These are phyloP conservation scores for Solen grandis DNA, from an alignment of 1,140 invertebrate species.

Conservation along the genomic window DNA sequence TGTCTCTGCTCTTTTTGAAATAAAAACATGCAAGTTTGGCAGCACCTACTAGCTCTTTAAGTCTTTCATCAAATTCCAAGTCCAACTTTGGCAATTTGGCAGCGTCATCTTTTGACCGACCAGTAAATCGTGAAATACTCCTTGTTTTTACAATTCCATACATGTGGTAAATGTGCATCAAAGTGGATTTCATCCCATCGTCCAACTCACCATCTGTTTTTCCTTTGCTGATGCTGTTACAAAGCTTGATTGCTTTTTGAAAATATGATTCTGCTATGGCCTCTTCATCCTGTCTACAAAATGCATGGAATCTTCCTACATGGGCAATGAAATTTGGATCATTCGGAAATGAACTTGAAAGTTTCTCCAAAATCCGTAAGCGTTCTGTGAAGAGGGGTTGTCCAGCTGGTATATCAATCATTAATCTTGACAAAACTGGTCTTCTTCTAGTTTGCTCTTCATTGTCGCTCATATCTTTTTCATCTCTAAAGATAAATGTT, in stretches of 20 bases:
- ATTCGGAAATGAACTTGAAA: conserved; percentile 57
- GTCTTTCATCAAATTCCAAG: conserved; percentile 19
- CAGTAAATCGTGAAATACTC: conserved; percentile 49
- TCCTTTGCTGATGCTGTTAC: conserved; percentile 26
- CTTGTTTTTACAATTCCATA: conserved; percentile 57
- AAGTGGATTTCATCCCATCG: conserved; percentile 43
- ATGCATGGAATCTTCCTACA: conserved; percentile 59
- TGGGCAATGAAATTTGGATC: conserved; percentile 61
- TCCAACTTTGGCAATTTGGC: background rate
- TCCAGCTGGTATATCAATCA: conserved; percentile 56
- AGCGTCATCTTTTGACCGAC: background rate
- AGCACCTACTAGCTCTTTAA: conserved; percentile 31
- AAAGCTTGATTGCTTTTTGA: conserved; percentile 49
- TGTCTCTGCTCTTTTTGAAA: conserved; percentile 51
- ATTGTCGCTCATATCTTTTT: conserved; percentile 55
- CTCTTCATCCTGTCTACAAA: conserved; percentile 57
- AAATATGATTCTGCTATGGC: conserved; percentile 59
- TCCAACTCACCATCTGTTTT: conserved; percentile 44
- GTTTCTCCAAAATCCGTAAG: conserved; percentile 50
- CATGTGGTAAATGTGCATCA: conserved; percentile 63
- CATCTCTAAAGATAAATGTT: conserved; percentile 61
- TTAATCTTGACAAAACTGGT: conserved; percentile 53
- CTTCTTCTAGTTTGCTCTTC: conserved; percentile 45
- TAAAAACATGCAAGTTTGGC: conserved; percentile 51
- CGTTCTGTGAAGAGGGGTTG: conserved; percentile 55